Conservation (phyloP, 2,797 vertebrate genomes). For the Oryzias sinensis region DNA sequence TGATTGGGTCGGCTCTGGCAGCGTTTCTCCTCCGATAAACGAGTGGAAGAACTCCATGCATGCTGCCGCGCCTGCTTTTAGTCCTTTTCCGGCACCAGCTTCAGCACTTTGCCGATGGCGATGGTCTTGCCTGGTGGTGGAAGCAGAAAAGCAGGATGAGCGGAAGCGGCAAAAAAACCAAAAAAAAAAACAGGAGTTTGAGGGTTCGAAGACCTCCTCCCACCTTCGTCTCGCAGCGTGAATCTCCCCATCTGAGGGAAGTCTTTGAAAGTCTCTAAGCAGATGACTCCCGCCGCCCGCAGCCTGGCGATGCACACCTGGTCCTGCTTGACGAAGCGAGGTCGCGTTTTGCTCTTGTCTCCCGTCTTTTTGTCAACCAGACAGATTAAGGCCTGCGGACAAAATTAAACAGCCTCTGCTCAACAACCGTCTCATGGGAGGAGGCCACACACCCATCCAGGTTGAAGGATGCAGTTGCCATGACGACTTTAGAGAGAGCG, state of each 20-base stretch:
- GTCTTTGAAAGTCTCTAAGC: constrained; percentile 99
- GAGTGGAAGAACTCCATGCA: constrained; percentile 82
- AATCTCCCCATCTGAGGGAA: constrained; percentile 99
- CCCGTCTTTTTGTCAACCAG: constrained; percentile 99
- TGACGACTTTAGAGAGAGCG: no score
- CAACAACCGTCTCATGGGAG: not conserved
- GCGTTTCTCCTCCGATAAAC: constrained; percentile 83
- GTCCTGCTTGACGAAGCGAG: constrained; percentile 98
- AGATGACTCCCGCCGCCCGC: constrained; percentile 93
- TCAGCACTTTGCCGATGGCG: constrained; percentile 99
- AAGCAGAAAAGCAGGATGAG: constrained; percentile 1
- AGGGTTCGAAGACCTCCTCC: no score
- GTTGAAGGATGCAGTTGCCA: no score
- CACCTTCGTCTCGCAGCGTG: constrained; percentile 97
- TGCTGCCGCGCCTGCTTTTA: constrained; percentile 74
- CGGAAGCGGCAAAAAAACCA: not conserved
- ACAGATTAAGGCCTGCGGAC: constrained; percentile 93
- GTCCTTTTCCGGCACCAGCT: constrained; percentile 99
- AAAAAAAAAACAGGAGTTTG: no score
- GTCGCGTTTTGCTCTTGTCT: constrained; percentile 96
- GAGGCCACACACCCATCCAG: not conserved
- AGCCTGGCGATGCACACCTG: constrained; percentile 97
- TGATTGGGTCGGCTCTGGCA: constrained; percentile 87
- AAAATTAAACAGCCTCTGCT: not conserved
- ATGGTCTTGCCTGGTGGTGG: constrained; percentile 91